A percentile compares a stretch with the other conserved stretches of the same genome.
These are phyloP conservation scores for Gonioctena quinquepunctata DNA, from an alignment of 1,140 invertebrate genomes.

Conservation along the genomic window DNA sequence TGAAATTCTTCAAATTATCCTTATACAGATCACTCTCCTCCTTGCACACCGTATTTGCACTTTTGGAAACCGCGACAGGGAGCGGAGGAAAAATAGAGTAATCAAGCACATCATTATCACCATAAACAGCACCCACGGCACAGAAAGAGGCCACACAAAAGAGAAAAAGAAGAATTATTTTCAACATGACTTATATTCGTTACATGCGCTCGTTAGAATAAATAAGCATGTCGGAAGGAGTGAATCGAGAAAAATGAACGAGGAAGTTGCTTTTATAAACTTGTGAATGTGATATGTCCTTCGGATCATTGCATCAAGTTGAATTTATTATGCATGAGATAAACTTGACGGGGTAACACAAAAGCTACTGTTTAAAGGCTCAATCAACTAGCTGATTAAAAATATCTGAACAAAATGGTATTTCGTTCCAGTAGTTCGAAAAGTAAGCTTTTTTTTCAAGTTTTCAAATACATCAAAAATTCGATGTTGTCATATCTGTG, in stretches of 20 bases:
- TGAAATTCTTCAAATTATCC: constrained; percentile 43
- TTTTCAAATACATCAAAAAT: no score
- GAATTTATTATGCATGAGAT: neutral
- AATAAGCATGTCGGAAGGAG: neutral
- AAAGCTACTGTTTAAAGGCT: no score
- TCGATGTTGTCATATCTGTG: no score
- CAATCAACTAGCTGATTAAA: no score
- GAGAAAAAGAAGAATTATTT: neutral
- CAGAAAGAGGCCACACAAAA: neutral
- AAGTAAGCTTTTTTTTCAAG: no score
- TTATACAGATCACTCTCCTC: constrained; percentile 39
- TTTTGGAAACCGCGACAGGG: constrained; percentile 36
- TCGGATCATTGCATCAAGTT: constrained; percentile 29
- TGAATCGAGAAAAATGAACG: constrained; percentile 22
- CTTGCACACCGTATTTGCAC: constrained; percentile 32
- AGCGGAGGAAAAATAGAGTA: constrained; percentile 35
- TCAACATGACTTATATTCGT: neutral
- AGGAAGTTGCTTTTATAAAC: constrained; percentile 41
- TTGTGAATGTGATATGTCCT: constrained; percentile 34
- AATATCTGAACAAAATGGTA: no score
- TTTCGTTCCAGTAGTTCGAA: no score
- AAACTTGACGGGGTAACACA: no score
- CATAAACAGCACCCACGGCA: neutral
- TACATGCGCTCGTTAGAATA: neutral
- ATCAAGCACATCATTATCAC: constrained; percentile 8